Conservation (phyloP, 2,797 vertebrate species). For the Anabacerthia variegaticeps region DNA sequence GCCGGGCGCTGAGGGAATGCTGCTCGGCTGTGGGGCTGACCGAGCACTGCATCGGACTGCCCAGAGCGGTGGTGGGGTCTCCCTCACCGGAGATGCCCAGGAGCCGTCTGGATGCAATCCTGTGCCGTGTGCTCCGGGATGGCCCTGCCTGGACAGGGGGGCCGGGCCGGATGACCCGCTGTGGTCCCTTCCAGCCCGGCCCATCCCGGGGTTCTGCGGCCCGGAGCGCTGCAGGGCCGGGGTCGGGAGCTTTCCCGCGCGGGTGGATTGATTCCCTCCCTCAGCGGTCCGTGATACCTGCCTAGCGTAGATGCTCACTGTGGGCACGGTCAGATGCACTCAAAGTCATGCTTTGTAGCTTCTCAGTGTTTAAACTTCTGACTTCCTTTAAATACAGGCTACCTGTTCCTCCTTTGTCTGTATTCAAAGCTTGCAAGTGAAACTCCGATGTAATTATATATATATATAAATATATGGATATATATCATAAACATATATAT, state of each 20-base stretch:
- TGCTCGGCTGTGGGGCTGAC: neutral
- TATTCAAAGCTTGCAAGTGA: neutral
- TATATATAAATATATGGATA: fast-evolving
- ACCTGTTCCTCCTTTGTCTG: neutral
- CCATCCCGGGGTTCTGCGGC: neutral
- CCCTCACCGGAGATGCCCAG: neutral
- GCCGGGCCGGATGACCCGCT: fast-evolving
- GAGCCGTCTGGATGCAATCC: fast-evolving
- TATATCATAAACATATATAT: fast-evolving
- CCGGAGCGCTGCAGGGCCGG: fast-evolving
- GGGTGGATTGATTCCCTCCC: fast-evolving
- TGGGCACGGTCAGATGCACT: neutral
- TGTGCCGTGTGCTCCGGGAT: neutral
- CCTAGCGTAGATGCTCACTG: neutral
- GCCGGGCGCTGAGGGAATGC: neutral
- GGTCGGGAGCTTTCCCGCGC: neutral
- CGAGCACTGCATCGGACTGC: neutral
- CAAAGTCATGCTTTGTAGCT: neutral
- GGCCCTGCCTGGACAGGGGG: neutral
- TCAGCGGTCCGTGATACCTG: fast-evolving
- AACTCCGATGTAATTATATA: neutral
- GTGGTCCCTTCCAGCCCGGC: fast-evolving
- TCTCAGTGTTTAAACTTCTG: neutral
- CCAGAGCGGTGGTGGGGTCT: neutral
- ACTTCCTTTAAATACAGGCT: neutral